Evolutionary conservation across 2,113 vertebrate species (phyloP).

Genomic region (Nansenia antarctica): DNA sequence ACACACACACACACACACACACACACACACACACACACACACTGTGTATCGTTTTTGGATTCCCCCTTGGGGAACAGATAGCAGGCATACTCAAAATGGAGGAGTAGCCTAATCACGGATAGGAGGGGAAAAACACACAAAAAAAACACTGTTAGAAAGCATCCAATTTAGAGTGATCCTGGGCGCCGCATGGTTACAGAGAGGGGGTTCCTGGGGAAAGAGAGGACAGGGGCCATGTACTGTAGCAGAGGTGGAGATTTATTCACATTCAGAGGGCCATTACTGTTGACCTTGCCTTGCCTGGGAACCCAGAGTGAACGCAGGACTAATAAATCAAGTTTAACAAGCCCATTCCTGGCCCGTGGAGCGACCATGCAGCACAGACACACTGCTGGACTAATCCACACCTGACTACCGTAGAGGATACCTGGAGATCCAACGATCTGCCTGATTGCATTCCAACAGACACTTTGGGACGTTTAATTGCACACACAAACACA

Average conservation of each 20-base stretch:
- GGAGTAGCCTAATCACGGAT: not conserved
- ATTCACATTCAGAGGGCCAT: conserved; percentile 79
- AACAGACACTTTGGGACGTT: conserved; percentile 63
- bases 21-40: not conserved
- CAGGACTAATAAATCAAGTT: conserved; percentile 81
- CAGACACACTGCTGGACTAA: conserved; percentile 69
- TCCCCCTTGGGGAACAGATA: not conserved
- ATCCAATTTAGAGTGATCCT: conserved; percentile 7
- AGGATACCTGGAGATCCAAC: conserved; percentile 73
- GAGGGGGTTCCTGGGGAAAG: conserved; percentile 23
- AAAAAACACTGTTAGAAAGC: not conserved
- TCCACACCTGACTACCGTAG: conserved; percentile 62
- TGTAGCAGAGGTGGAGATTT: conserved; percentile 67
- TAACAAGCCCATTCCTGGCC: conserved; percentile 73
- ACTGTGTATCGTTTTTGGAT: not conserved
- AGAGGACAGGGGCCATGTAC: conserved; percentile 45
- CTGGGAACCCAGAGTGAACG: conserved; percentile 74
- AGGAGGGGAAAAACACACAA: not conserved
- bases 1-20: not conserved
- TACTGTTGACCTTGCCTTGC: conserved; percentile 80
- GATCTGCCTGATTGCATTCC: conserved; percentile 71
- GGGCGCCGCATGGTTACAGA: not conserved
- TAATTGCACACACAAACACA: conserved; percentile 57
- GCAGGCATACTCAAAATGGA: not conserved
- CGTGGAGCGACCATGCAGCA: conserved; percentile 59